Conservation (phyloP, 2,797 vertebrate genomes). For the Spea hammondii region DNA sequence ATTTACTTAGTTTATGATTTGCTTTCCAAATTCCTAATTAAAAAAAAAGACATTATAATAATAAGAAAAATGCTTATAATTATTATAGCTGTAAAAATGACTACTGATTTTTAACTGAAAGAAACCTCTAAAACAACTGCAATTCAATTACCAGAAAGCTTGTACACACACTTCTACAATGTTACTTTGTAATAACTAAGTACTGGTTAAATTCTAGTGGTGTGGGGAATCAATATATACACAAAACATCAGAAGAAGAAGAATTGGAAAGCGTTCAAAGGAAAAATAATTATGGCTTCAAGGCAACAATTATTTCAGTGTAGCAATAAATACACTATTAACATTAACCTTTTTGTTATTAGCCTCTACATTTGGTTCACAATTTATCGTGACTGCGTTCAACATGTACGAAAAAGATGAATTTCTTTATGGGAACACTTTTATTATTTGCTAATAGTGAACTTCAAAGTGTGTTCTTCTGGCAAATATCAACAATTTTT, state of each 20-base stretch:
- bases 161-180: conserved; percentile 11
- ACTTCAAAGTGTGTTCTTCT: background rate
- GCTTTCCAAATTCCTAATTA: too few relatives aligned
- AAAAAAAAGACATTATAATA: too few relatives aligned
- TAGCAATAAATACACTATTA: conserved; percentile 47
- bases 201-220: conserved; percentile 20
- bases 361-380: conserved; percentile 21
- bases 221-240: conserved; percentile 38
- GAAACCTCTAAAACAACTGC: background rate
- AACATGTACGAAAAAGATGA: background rate
- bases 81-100: background rate
- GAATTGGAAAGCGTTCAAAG: conserved; percentile 37
- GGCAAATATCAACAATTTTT: too few relatives aligned
- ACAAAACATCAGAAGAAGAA: conserved; percentile 26
- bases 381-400: background rate
- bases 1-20: too few relatives aligned
- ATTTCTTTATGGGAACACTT: background rate
- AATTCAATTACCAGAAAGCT: conserved; percentile 13
- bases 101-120: background rate
- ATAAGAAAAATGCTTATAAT: too few relatives aligned
- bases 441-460: conserved; percentile 14
- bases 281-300: conserved; percentile 46
- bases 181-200: conserved; percentile 32
- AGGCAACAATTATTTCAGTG: conserved; percentile 46
- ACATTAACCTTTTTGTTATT: conserved; percentile 34